Evolutionary conservation across 2,888 invertebrate species (phyloP).

Genomic region (Pyralis farinalis): DNA sequence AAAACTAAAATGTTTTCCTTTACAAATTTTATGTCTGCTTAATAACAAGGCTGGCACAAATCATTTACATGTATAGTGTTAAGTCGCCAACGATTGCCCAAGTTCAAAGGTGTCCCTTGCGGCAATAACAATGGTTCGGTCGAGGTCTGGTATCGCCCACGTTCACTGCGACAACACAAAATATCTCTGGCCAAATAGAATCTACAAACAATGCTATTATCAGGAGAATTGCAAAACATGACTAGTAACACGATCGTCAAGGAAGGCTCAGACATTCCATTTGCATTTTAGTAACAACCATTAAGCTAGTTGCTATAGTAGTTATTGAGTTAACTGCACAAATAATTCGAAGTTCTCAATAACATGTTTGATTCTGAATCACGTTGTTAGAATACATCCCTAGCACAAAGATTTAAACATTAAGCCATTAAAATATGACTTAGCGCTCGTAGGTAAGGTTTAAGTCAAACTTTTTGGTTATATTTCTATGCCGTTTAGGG

Average conservation of each 20-base stretch:
- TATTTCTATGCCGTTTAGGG: too few relatives aligned
- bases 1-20: too few relatives aligned
- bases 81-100: constrained; percentile 31
- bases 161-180: constrained; percentile 26
- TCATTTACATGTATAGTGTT: constrained; percentile 10
- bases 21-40: too few relatives aligned
- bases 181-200: constrained; percentile 29
- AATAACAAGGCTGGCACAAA: too few relatives aligned
- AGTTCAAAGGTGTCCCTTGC: constrained; percentile 48
- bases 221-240: constrained; percentile 25
- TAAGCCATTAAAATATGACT: too few relatives aligned
- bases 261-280: constrained; percentile 9
- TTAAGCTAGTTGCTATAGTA: constrained; percentile 13
- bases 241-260: constrained; percentile 19
- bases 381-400: too few relatives aligned
- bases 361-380: too few relatives aligned
- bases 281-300: constrained; percentile 9
- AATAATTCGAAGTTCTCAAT: not conserved
- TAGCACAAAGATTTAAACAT: too few relatives aligned
- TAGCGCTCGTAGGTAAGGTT: too few relatives aligned
- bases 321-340: constrained; percentile 12
- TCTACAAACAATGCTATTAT: constrained; percentile 30
- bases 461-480: too few relatives aligned
- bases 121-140: constrained; percentile 32
- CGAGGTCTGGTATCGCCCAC: constrained; percentile 30